phyloP scores from a whole-genome alignment of 2,797 vertebrate genomes.

The Takifugu rubripes region DNA sequence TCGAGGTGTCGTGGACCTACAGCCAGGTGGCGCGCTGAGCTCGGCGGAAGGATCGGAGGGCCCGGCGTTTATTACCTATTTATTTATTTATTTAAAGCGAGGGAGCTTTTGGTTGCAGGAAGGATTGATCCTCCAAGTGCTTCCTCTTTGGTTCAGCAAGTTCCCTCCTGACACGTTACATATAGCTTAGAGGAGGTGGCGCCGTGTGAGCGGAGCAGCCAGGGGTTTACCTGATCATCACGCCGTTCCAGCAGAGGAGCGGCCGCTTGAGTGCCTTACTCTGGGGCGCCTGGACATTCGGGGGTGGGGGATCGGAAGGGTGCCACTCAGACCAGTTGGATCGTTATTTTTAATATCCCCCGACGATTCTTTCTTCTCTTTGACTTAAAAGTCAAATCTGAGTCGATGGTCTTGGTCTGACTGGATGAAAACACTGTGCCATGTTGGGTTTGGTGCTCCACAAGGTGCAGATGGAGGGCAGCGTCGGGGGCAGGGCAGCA shows the following conservation, averaged over 20 bases:
- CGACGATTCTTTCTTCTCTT: constrained; percentile 15
- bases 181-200: constrained; percentile 6
- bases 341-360: neutral
- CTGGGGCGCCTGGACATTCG: constrained; percentile 49
- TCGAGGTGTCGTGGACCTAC: constrained; percentile 46
- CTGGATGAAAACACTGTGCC: constrained; percentile 44
- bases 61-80: constrained; percentile 62
- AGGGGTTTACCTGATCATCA: constrained; percentile 16
- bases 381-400: constrained; percentile 17
- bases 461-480: constrained; percentile 20
- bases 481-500: no score
- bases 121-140: constrained; percentile 25
- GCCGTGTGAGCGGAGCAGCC: constrained; percentile 12
- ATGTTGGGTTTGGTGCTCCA: constrained; percentile 18
- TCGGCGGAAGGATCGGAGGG: constrained; percentile 39
- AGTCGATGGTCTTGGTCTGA: constrained; percentile 3
- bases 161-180: constrained; percentile 4
- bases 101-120: constrained; percentile 17
- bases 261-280: constrained; percentile 64
- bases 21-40: constrained; percentile 25
- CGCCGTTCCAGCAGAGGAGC: constrained; percentile 34
- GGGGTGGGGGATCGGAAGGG: constrained; percentile 33
- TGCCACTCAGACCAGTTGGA: neutral
- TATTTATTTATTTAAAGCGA: constrained; percentile 73
- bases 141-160: constrained; percentile 7